phyloP scores from a whole-genome alignment of 2,113 vertebrate genomes.

The Camelus dromedarius region DNA sequence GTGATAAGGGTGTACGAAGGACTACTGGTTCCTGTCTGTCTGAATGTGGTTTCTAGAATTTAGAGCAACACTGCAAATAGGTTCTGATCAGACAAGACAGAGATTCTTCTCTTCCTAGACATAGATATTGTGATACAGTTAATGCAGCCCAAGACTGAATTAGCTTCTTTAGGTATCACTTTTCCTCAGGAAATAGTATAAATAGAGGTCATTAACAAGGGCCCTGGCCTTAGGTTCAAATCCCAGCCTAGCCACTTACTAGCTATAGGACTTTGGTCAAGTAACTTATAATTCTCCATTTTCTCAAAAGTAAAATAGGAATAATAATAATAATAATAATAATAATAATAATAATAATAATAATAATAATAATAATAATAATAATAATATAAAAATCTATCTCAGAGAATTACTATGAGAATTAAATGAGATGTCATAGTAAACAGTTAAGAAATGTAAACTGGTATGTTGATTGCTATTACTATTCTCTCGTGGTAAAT shows the following conservation, averaged over 20 bases:
- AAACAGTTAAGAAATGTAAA: neutral
- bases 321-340: neutral
- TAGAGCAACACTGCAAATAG: neutral
- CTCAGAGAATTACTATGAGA: neutral
- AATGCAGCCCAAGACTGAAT: neutral
- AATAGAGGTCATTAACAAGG: neutral
- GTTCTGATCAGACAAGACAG: neutral
- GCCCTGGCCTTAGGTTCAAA: neutral
- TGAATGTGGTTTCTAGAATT: neutral
- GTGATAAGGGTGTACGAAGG: fast-evolving
- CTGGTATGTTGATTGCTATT: neutral
- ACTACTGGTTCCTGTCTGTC: neutral
- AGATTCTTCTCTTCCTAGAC: neutral
- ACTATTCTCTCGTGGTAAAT: neutral
- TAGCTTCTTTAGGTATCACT: neutral
- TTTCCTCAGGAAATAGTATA: neutral
- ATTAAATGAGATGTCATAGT: neutral
- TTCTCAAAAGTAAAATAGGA: neutral
- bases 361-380: neutral
- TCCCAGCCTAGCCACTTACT: neutral
- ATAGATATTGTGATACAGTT: neutral
- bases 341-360: neutral
- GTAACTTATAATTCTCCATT: neutral
- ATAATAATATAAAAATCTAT: neutral
- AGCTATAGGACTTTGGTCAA: neutral